phyloP scores from a whole-genome alignment of 2,797 vertebrate species.

The Pangasius krempfi region DNA sequence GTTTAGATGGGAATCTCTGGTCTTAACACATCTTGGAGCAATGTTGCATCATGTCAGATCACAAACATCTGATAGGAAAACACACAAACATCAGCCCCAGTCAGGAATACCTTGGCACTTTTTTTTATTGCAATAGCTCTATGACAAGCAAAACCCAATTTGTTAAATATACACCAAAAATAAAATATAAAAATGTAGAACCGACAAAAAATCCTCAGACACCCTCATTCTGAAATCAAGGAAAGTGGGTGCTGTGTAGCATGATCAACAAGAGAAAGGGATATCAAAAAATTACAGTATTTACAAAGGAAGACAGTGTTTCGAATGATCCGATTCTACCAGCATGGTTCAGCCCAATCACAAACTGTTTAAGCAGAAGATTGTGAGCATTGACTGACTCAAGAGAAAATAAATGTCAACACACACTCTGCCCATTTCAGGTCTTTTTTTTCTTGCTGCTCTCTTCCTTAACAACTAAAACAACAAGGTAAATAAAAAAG shows the following conservation, averaged over 20 bases:
- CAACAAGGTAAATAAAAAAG: slow-evolving; percentile 10
- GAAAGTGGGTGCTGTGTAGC: slow-evolving; percentile 53
- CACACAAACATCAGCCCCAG: slow-evolving; percentile 31
- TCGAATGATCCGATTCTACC: slow-evolving; percentile 54
- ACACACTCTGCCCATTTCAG: slow-evolving; percentile 42
- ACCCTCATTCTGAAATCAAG: slow-evolving; percentile 48
- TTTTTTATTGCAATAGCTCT: slow-evolving; percentile 67
- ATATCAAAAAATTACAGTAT: slow-evolving; percentile 63
- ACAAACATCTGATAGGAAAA: slow-evolving; percentile 41
- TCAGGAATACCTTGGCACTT: slow-evolving; percentile 61
- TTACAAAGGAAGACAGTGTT: slow-evolving; percentile 64
- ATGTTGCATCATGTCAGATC: slow-evolving; percentile 51
- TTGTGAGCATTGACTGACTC: slow-evolving; percentile 46
- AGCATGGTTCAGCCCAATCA: slow-evolving; percentile 46
- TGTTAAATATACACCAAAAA: slow-evolving; percentile 62
- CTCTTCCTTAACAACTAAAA: slow-evolving; percentile 36
- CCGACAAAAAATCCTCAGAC: slow-evolving; percentile 52
- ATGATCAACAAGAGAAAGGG: slow-evolving; percentile 52
- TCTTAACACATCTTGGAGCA: slow-evolving; percentile 49
- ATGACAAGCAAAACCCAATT: slow-evolving; percentile 64
- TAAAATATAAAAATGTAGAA: slow-evolving; percentile 61
- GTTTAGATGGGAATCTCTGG: slow-evolving; percentile 1
- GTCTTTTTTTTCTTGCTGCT: not conserved
- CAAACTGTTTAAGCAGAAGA: slow-evolving; percentile 42
- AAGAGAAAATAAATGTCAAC: slow-evolving; percentile 43